phyloP scores from a whole-genome alignment of 1,140 invertebrate species.

The Zelostemma sp. region DNA sequence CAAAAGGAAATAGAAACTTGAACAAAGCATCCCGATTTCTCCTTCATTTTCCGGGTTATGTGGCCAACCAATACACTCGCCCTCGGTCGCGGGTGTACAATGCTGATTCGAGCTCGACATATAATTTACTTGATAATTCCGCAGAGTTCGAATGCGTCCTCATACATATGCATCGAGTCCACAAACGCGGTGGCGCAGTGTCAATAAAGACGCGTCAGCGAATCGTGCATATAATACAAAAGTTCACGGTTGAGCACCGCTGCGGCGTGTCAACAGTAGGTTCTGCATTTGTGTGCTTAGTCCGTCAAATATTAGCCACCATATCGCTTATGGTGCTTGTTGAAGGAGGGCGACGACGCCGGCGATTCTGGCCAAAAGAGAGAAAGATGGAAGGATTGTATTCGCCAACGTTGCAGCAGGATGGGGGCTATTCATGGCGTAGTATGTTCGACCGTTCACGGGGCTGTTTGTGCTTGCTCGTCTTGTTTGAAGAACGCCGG shows the following conservation, averaged over 20 bases:
- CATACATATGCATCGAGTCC: slow-evolving; percentile 33
- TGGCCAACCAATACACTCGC: too few relatives aligned
- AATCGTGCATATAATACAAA: slow-evolving; percentile 22
- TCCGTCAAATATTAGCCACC: slow-evolving; percentile 69
- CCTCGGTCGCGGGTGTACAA: too few relatives aligned
- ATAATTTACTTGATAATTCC: slow-evolving; percentile 30
- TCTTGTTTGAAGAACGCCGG: slow-evolving; percentile 63
- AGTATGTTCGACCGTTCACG: slow-evolving; percentile 59
- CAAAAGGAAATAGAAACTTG: too few relatives aligned
- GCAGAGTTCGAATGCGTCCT: slow-evolving; percentile 29
- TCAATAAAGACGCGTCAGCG: slow-evolving; percentile 38
- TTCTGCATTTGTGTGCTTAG: slow-evolving; percentile 65
- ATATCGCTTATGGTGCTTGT: slow-evolving; percentile 69
- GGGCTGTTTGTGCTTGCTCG: slow-evolving; percentile 51
- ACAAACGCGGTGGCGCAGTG: slow-evolving; percentile 20
- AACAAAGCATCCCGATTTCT: too few relatives aligned
- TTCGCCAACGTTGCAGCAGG: too few relatives aligned
- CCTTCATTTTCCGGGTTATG: too few relatives aligned
- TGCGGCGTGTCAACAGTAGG: slow-evolving; percentile 39
- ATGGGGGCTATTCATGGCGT: slow-evolving; percentile 55
- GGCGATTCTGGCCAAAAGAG: slow-evolving; percentile 26
- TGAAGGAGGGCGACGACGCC: slow-evolving; percentile 26
- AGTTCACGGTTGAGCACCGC: slow-evolving; percentile 39
- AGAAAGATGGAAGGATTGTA: background rate
- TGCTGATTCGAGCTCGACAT: slow-evolving; percentile 24